A percentile compares a stretch with the other conserved stretches of the same genome.
Evolutionary conservation across 2,113 vertebrate species (phyloP).

Genomic region (Bombycilla garrulus): DNA sequence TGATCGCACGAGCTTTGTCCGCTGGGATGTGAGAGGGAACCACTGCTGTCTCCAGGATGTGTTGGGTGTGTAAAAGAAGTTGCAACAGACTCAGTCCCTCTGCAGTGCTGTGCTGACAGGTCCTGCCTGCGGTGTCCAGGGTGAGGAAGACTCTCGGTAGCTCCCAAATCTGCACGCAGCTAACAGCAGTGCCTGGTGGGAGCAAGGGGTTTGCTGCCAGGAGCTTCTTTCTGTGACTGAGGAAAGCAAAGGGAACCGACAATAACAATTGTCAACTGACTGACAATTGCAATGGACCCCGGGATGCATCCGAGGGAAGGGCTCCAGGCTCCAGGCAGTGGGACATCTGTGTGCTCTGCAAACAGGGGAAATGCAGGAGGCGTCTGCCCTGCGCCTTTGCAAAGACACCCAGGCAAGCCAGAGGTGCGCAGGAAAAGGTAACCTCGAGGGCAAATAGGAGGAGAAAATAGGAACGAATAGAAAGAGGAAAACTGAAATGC

Average conservation of each 20-base stretch:
- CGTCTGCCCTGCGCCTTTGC: neutral
- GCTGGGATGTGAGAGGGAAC: neutral
- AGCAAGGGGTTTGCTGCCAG: neutral
- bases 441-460: neutral
- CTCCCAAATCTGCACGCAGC: neutral
- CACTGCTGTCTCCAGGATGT: neutral
- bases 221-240: neutral
- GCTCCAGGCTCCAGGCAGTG: too few relatives aligned
- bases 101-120: neutral
- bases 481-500: neutral
- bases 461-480: neutral
- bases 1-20: neutral
- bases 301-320: neutral
- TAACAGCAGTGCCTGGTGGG: neutral
- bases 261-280: neutral
- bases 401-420: fast-evolving
- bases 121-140: neutral
- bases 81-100: neutral
- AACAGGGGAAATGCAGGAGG: neutral
- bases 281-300: neutral
- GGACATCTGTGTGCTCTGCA: neutral
- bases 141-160: neutral
- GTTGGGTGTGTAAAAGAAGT: neutral
- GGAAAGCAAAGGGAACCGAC: neutral
- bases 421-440: neutral